Evolutionary conservation across 2,888 invertebrate species (phyloP).

Genomic region (Spilosoma lubricipeda): DNA sequence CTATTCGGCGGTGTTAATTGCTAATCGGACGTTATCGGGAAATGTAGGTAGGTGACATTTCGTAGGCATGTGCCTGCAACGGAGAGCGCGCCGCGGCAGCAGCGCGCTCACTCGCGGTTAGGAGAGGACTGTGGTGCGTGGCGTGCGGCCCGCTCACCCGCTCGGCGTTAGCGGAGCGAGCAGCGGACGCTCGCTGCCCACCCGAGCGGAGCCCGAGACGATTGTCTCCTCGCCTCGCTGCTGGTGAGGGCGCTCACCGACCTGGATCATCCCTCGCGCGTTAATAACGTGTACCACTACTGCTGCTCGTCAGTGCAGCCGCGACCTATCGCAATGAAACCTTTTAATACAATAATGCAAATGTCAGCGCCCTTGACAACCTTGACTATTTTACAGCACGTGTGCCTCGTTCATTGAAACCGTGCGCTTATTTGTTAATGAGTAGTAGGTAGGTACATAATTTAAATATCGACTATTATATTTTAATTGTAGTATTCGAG

Average conservation of each 20-base stretch:
- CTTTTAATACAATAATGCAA: slow-evolving; percentile 41
- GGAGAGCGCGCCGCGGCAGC: slow-evolving; percentile 80
- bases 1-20: slow-evolving; percentile 75
- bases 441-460: neutral
- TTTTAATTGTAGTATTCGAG: neutral
- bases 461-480: neutral
- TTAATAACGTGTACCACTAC: slow-evolving; percentile 54
- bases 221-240: slow-evolving; percentile 58
- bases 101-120: slow-evolving; percentile 84
- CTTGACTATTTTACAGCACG: slow-evolving; percentile 31
- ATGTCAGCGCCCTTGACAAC: slow-evolving; percentile 53
- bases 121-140: slow-evolving; percentile 82
- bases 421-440: slow-evolving; percentile 29
- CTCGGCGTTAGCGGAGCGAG: slow-evolving; percentile 56
- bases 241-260: slow-evolving; percentile 71
- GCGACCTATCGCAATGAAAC: slow-evolving; percentile 46
- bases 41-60: slow-evolving; percentile 78
- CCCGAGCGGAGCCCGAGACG: slow-evolving; percentile 48
- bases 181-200: slow-evolving; percentile 40
- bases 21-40: slow-evolving; percentile 75
- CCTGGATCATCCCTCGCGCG: slow-evolving; percentile 76
- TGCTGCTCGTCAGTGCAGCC: slow-evolving; percentile 29
- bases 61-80: slow-evolving; percentile 78
- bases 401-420: slow-evolving; percentile 32
- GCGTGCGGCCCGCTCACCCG: slow-evolving; percentile 65